Conservation (phyloP, 53 echinoderm and acorn worm genomes). For the Stichopus horrens region DNA sequence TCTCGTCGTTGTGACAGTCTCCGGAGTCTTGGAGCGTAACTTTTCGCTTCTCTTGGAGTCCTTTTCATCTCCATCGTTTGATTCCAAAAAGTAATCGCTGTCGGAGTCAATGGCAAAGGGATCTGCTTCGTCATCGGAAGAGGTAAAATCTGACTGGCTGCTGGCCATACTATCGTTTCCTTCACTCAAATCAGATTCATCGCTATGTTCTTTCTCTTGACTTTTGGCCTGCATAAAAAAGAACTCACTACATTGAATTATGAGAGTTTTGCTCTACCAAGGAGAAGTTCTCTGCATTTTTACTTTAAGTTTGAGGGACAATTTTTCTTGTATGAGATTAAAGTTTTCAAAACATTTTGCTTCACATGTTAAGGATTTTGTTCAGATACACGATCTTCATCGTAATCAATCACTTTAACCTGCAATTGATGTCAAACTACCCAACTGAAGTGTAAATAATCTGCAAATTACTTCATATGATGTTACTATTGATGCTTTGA, state of each 20-base stretch:
- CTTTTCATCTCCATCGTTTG: slow-evolving; percentile 78
- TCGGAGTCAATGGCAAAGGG: slow-evolving; percentile 78
- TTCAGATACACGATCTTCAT: no score
- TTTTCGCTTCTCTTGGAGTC: slow-evolving; percentile 31
- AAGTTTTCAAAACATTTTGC: no score
- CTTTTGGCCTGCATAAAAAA: slow-evolving; percentile 9
- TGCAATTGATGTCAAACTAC: no score
- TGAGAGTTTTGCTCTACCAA: no score
- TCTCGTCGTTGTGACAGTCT: slow-evolving; percentile 11
- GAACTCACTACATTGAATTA: not conserved
- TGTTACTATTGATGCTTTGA: no score
- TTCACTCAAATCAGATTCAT: slow-evolving; percentile 92
- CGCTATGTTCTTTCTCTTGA: slow-evolving; percentile 58
- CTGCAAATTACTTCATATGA: no score
- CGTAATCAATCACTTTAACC: no score
- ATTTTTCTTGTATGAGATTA: no score
- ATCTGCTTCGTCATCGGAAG: slow-evolving; percentile 77
- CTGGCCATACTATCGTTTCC: slow-evolving; percentile 64
- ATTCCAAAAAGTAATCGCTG: slow-evolving; percentile 95
- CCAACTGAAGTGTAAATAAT: no score
- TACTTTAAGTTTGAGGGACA: no score
- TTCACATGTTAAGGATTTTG: no score
- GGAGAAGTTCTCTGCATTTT: no score
- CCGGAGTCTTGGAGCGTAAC: slow-evolving; percentile 24
- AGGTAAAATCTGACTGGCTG: slow-evolving; percentile 79